These are phyloP conservation scores for Pteria penguin DNA, from an alignment of 2,888 invertebrate species.

Conservation along the genomic window DNA sequence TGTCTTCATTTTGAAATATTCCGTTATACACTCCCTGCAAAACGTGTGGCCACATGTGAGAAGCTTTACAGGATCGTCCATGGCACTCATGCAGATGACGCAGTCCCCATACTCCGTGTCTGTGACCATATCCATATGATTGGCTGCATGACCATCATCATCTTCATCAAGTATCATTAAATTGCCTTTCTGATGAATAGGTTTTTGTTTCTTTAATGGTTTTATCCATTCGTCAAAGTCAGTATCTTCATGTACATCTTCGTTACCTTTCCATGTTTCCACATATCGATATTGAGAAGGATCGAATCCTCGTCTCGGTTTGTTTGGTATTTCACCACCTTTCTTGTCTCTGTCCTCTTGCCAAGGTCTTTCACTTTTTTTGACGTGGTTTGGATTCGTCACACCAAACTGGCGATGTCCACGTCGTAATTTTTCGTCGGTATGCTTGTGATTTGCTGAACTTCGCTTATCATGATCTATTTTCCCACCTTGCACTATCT, in stretches of 20 bases:
- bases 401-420: too few relatives aligned
- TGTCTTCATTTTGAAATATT: slow-evolving; percentile 60
- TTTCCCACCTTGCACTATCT: too few relatives aligned
- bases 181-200: too few relatives aligned
- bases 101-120: slow-evolving; percentile 28
- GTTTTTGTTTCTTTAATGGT: too few relatives aligned
- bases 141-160: not conserved
- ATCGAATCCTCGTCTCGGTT: not conserved
- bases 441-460: too few relatives aligned
- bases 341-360: not conserved
- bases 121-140: too few relatives aligned
- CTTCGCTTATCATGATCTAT: too few relatives aligned
- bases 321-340: not conserved
- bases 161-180: not conserved
- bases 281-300: not conserved
- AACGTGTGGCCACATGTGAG: slow-evolving; percentile 65
- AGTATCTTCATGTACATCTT: not conserved
- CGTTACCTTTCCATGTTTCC: slow-evolving; percentile 2
- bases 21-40: slow-evolving; percentile 67
- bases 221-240: too few relatives aligned
- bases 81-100: slow-evolving; percentile 58
- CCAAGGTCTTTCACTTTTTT: too few relatives aligned
- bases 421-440: too few relatives aligned
- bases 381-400: too few relatives aligned
- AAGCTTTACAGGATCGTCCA: slow-evolving; percentile 51